A percentile compares a stretch with the other conserved stretches of the same genome.
phyloP scores from a whole-genome alignment of 2,113 vertebrate genomes.

The Xenus cinereus region DNA sequence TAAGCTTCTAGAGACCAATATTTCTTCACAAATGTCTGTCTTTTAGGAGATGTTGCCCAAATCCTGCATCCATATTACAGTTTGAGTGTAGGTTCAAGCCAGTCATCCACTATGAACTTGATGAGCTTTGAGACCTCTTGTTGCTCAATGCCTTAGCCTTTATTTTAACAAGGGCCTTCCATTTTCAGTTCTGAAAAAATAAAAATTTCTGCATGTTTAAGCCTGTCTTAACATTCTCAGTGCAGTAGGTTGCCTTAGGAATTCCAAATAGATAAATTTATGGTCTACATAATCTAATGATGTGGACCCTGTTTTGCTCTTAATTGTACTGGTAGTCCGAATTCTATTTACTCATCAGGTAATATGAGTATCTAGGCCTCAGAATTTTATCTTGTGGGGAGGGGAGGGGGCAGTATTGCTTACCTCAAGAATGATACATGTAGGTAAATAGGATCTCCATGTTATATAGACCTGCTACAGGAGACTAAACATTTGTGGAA shows the following conservation, averaged over 20 bases:
- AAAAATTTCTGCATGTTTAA: neutral
- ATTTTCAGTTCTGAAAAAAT: neutral
- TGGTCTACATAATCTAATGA: neutral
- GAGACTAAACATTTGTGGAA: neutral
- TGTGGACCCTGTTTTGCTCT: neutral
- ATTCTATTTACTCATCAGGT: neutral
- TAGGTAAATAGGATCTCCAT: neutral
- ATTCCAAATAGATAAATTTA: neutral
- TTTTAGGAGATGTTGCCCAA: neutral
- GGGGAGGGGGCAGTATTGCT: no score
- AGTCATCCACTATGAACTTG: neutral
- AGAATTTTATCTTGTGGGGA: neutral
- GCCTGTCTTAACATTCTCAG: neutral
- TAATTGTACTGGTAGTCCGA: neutral
- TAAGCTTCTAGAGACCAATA: neutral
- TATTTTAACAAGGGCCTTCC: neutral
- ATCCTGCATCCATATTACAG: neutral
- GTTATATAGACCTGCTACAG: neutral
- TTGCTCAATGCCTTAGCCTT: neutral
- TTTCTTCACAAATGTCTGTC: neutral
- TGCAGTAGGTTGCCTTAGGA: neutral
- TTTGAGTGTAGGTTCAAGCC: neutral
- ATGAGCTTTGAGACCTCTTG: neutral
- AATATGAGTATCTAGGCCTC: neutral
- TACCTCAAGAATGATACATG: neutral